A percentile compares a stretch with the other conserved stretches of the same genome.
Conservation (phyloP, 1,140 invertebrate genomes). For the Drosophila bocqueti region DNA sequence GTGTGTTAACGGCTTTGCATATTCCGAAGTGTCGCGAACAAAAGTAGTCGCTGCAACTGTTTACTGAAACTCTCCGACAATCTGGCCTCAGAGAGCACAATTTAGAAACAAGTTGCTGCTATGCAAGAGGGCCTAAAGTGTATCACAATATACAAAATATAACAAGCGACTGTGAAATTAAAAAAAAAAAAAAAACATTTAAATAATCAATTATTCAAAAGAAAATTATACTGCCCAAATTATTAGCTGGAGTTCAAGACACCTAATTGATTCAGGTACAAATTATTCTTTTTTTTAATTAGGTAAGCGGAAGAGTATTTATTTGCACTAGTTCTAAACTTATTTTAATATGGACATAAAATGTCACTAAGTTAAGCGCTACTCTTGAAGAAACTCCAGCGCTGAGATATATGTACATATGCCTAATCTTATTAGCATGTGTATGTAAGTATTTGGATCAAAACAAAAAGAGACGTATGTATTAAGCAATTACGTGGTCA, state of each 20-base stretch:
- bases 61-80: slow-evolving; percentile 1
- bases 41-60: slow-evolving; percentile 39
- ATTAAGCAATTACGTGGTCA: neutral
- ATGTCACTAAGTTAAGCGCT: neutral
- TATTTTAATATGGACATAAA: neutral
- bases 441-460: neutral
- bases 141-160: slow-evolving; percentile 30
- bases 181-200: slow-evolving; percentile 1
- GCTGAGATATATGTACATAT: neutral
- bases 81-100: slow-evolving; percentile 8
- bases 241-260: neutral
- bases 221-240: neutral
- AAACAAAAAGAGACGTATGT: neutral
- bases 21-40: slow-evolving; percentile 34
- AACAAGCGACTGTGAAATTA: slow-evolving; percentile 18
- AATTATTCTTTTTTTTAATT: too few species aligned
- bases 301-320: neutral
- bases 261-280: neutral
- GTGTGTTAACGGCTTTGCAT: slow-evolving; percentile 73
- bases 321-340: neutral
- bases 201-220: slow-evolving; percentile 10
- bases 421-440: too few species aligned
- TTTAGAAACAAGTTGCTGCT: slow-evolving; percentile 18
- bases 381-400: neutral
- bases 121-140: slow-evolving; percentile 46